These are phyloP conservation scores for Eupsilia transversa DNA, from an alignment of 2,888 invertebrate species.

Conservation along the genomic window DNA sequence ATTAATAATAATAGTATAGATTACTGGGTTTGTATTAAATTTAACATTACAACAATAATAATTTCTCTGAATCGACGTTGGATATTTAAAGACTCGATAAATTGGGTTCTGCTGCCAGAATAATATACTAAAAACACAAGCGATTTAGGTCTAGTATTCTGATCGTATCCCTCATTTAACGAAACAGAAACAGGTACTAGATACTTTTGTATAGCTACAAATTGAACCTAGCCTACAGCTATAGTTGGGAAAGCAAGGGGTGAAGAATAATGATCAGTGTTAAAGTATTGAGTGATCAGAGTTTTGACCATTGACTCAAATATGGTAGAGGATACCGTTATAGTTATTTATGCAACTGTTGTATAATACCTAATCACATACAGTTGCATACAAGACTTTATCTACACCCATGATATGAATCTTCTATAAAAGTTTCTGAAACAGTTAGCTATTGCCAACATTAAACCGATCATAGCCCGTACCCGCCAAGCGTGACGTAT, in stretches of 20 bases:
- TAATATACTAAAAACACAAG: neutral
- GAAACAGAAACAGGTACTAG: neutral
- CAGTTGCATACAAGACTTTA: too few relatives aligned
- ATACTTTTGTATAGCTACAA: constrained; percentile 4
- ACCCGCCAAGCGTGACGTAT: too few relatives aligned
- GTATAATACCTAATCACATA: too few relatives aligned
- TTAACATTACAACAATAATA: neutral
- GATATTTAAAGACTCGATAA: neutral
- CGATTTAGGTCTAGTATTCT: neutral
- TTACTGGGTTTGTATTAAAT: neutral
- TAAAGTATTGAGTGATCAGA: neutral
- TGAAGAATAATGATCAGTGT: constrained; percentile 36
- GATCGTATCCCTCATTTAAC: neutral
- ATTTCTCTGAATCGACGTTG: neutral
- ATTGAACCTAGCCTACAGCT: constrained; percentile 13
- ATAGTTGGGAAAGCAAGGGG: neutral
- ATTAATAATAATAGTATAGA: too few relatives aligned
- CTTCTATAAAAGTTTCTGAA: too few relatives aligned
- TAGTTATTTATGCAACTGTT: too few relatives aligned
- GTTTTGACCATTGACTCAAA: too few relatives aligned
- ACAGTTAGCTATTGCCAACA: too few relatives aligned
- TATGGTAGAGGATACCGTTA: too few relatives aligned
- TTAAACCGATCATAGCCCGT: too few relatives aligned
- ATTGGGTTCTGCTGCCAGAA: neutral
- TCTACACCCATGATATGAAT: too few relatives aligned